phyloP scores from a whole-genome alignment of 2,113 vertebrate species.

The Acrocephalus arundinaceus region DNA sequence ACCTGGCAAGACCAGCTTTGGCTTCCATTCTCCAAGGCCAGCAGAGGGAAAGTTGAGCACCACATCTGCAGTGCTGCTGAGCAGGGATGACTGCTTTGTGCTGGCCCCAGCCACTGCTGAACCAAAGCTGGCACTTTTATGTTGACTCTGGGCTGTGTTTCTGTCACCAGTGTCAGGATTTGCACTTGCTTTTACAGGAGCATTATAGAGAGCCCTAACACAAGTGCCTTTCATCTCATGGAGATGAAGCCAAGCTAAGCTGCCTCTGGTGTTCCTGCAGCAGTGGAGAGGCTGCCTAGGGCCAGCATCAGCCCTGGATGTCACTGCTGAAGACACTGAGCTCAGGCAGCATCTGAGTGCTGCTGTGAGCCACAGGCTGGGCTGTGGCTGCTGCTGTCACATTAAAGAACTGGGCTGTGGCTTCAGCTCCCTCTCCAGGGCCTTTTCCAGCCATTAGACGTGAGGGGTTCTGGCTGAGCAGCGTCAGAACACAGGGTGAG shows the following conservation, averaged over 20 bases:
- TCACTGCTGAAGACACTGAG: accelerated
- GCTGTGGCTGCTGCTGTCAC: neutral
- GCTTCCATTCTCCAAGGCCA: neutral
- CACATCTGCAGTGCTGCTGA: accelerated
- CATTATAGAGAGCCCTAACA: neutral
- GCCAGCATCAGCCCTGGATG: neutral
- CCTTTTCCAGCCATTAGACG: neutral
- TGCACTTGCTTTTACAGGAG: constrained; percentile 37
- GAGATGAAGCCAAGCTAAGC: neutral
- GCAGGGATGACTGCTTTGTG: neutral
- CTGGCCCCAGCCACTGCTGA: neutral
- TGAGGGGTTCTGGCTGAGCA: neutral
- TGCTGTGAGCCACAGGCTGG: neutral
- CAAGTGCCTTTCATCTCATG: neutral
- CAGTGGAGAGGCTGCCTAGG: accelerated
- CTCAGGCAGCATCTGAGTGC: neutral
- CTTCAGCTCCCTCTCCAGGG: neutral
- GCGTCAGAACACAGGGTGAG: accelerated
- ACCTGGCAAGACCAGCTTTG: neutral
- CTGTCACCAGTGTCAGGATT: constrained; percentile 44
- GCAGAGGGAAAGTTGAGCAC: neutral
- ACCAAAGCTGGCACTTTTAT: constrained; percentile 50
- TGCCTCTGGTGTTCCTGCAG: neutral
- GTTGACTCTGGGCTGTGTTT: constrained; percentile 4
- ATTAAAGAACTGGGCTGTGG: neutral